Base-by-base conservation (phyloP, 2,113 vertebrate species). In the Regulus satrapa region DNA sequence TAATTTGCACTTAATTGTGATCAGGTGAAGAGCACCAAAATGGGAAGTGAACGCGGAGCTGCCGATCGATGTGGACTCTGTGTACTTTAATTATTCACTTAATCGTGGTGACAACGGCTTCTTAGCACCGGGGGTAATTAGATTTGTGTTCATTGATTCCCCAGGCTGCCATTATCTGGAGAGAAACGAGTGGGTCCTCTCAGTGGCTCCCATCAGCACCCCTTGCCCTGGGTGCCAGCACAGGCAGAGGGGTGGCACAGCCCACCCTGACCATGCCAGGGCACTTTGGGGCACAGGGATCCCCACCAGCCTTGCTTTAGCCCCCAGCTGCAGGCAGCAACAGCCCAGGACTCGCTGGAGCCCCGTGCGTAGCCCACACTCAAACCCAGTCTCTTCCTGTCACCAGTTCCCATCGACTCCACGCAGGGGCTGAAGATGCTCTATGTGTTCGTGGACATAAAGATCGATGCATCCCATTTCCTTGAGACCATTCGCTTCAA, bases 381-480 rank as follows among this genome's bases (percentile, higher is more conserved):
- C 73, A 84, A 26, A 25, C 43, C 18, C 20, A 54, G 8, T 95
- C 72, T 96, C 49, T 87, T 86, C 90, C 68, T 32, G 7, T 71
- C 14, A 12, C 40, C 94, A 99, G 99, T 99, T 95, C 99, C 99
- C 77, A 99, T 99, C 28, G 99, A 99, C 38, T 94, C 98, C 83
- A 99, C 98, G 0, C 98, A 97, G 62, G 99, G 99, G 28, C 98
- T 99, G 92, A 98, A 98, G 97, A 99, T 99, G 98, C 98, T 99
- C 16, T 99, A 99, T 10, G 98, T 99, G 91, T 99, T 99, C 25
- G 99, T 99, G 96, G 99, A 99, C 88, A 99, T 99, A 97, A 99
- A 99, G 97, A 99, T 99, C 52, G 99, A 99, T 96, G 98, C 98
- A 3, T 93, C 98, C 41, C 99, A 99, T 98, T 99, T 99, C 58